A percentile compares a stretch with the other conserved stretches of the same genome.
These are phyloP conservation scores for Thelaira solivaga DNA, from an alignment of 2,888 invertebrate species.

Conservation along the genomic window DNA sequence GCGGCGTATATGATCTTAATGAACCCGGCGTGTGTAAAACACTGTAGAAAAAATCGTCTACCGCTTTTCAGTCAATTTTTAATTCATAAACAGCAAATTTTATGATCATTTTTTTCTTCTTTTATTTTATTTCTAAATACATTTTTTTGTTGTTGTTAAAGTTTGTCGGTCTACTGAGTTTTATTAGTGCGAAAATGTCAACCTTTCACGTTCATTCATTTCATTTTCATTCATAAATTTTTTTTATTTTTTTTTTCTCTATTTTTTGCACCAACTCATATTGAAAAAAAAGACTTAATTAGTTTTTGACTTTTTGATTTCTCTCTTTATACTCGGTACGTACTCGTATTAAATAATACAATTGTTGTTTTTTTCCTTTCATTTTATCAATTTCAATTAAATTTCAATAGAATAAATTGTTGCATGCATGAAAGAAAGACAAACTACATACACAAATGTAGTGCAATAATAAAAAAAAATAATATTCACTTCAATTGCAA, in stretches of 20 bases:
- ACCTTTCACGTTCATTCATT: not conserved
- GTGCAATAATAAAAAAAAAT: not conserved
- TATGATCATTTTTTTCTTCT: constrained; percentile 37
- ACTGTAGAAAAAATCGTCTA: constrained; percentile 3
- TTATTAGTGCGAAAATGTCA: constrained; percentile 31
- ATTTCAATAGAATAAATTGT: constrained; percentile 28
- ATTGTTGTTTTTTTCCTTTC: not conserved
- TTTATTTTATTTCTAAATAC: not conserved
- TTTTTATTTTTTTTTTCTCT: not conserved
- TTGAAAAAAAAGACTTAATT: constrained; percentile 47
- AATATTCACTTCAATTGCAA: not conserved
- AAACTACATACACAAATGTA: not conserved
- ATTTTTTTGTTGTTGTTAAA: not conserved
- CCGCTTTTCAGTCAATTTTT: constrained; percentile 27
- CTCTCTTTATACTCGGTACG: constrained; percentile 12
- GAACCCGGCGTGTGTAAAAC: constrained; percentile 39
- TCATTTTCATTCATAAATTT: constrained; percentile 29
- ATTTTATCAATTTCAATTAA: constrained; percentile 24
- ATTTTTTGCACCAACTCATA: not conserved
- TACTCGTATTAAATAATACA: not conserved
- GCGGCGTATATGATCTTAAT: constrained; percentile 51
- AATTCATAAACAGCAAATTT: constrained; percentile 1
- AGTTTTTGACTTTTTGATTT: constrained; percentile 57
- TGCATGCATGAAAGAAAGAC: constrained; percentile 1
- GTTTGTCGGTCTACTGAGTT: not conserved